phyloP scores from a whole-genome alignment of 2,113 vertebrate genomes.

The Entelurus aequoreus region DNA sequence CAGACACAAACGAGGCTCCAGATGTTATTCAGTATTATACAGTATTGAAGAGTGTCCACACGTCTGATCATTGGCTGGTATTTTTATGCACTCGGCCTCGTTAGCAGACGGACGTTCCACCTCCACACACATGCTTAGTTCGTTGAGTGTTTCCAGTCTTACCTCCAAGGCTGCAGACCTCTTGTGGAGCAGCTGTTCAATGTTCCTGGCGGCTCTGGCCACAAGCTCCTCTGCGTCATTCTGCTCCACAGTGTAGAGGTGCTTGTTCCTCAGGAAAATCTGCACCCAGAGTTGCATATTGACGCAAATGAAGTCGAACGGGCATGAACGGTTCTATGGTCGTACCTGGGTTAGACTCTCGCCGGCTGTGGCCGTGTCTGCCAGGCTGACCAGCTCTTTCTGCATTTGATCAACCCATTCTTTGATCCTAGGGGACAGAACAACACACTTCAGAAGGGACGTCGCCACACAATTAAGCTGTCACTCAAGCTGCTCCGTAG shows the following conservation, averaged over 20 bases:
- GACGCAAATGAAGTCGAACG: background rate
- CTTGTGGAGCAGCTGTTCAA: slow-evolving; percentile 91
- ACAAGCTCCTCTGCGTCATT: slow-evolving; percentile 91
- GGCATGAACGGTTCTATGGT: background rate
- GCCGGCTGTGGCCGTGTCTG: slow-evolving; percentile 84
- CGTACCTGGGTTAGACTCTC: slow-evolving; percentile 78
- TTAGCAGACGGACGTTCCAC: background rate
- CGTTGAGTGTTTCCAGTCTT: slow-evolving; percentile 44
- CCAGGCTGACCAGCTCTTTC: slow-evolving; percentile 86
- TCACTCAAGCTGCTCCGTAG: slow-evolving; percentile 24
- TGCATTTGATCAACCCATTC: slow-evolving; percentile 98
- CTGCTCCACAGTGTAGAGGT: slow-evolving; percentile 84
- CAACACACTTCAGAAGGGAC: slow-evolving; percentile 21
- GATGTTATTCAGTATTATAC: no score
- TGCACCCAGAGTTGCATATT: slow-evolving; percentile 42
- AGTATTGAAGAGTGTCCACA: no score
- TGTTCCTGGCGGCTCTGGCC: slow-evolving; percentile 87
- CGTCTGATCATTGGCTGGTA: background rate
- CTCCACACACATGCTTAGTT: slow-evolving; percentile 1
- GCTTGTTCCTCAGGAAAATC: slow-evolving; percentile 82
- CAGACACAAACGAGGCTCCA: no score
- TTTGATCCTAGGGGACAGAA: slow-evolving; percentile 80
- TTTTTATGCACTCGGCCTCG: background rate
- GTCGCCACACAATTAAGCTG: slow-evolving; percentile 41
- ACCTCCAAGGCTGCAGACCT: slow-evolving; percentile 91